Percentiles rank a stretch among this genome's conserved stretches.
Evolutionary conservation across 2,888 invertebrate genomes (phyloP).

Genomic region (Xanthia icteritia): DNA sequence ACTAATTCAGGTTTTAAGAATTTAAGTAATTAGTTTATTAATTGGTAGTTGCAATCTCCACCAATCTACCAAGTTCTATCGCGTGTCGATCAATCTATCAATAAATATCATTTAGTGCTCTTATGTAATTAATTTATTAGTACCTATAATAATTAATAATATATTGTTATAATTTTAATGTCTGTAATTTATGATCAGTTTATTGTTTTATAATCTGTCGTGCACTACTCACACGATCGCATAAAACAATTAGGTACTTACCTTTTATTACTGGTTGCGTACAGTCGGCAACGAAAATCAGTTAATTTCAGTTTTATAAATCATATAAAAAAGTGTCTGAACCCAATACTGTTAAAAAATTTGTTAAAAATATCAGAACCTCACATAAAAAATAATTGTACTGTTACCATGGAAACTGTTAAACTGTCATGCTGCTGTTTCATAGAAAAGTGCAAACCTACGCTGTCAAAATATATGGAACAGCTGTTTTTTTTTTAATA

Average conservation of each 20-base stretch:
- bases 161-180: background rate
- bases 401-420: no score
- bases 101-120: background rate
- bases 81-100: background rate
- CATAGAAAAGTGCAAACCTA: no score
- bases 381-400: no score
- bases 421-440: no score
- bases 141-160: background rate
- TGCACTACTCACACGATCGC: background rate
- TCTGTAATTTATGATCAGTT: background rate
- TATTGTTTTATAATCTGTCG: constrained; percentile 1
- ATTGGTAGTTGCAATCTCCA: background rate
- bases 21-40: background rate
- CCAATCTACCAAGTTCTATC: background rate
- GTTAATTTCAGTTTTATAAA: background rate
- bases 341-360: no score
- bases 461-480: no score
- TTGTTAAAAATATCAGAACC: no score
- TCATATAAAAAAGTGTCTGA: background rate
- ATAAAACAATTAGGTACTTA: background rate
- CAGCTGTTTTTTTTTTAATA: no score
- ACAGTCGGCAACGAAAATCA: background rate
- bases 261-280: background rate
- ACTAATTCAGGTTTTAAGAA: background rate
- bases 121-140: background rate